Evolutionary conservation across 2,113 vertebrate species (phyloP).

Genomic region (Nycticorax nycticorax): DNA sequence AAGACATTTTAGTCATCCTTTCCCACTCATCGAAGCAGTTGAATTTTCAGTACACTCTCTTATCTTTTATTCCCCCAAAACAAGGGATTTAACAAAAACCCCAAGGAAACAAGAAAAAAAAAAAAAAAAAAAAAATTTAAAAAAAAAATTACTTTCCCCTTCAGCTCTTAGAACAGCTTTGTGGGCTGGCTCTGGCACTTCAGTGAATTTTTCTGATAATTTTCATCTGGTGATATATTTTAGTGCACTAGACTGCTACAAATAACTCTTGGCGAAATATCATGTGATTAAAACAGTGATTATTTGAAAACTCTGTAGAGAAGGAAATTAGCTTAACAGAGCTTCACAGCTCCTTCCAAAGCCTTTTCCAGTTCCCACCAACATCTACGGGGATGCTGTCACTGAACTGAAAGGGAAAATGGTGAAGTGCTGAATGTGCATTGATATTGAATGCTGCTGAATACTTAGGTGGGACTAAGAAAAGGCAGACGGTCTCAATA

Average conservation of each 20-base stretch:
- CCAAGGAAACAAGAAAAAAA: too few relatives aligned
- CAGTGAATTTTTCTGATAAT: neutral
- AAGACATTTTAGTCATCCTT: neutral
- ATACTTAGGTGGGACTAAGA: neutral
- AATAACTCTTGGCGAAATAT: neutral
- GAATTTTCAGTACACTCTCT: neutral
- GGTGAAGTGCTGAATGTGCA: neutral
- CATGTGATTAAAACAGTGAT: neutral
- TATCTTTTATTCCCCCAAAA: neutral
- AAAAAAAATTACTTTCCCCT: too few relatives aligned
- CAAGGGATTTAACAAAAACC: too few relatives aligned
- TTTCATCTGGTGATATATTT: neutral
- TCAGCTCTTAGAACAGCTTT: neutral
- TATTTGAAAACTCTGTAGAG: neutral
- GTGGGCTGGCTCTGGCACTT: neutral
- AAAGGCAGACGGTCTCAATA: neutral
- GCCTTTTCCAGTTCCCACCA: neutral
- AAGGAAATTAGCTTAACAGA: neutral
- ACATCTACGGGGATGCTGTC: neutral
- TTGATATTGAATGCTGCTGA: neutral
- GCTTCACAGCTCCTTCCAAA: neutral
- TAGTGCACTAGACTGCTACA: neutral
- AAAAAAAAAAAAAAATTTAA: too few relatives aligned
- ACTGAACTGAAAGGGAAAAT: accelerated
- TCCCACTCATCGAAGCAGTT: neutral